Conservation (phyloP, 2,888 invertebrate genomes). For the Entomobrya multifasciata region DNA sequence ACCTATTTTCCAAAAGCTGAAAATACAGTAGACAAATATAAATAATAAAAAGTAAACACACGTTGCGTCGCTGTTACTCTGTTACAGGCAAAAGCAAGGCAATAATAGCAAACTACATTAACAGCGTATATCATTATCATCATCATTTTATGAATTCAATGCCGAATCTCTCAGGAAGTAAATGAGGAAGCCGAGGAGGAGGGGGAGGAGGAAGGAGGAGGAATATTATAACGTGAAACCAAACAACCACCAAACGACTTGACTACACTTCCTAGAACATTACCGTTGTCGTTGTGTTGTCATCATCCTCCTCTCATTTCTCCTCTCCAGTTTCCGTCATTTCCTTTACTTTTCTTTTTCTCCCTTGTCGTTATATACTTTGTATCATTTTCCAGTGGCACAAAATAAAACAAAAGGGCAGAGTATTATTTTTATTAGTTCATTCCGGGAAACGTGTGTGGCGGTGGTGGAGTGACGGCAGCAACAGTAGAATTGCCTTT, state of each 20-base stretch:
- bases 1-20: too few species aligned
- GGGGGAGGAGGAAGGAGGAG: constrained; percentile 8
- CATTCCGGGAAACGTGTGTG: constrained; percentile 47
- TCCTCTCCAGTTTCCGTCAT: neutral
- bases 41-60: constrained; percentile 24
- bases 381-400: constrained; percentile 43
- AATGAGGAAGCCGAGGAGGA: constrained; percentile 44
- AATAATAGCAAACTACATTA: neutral
- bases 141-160: constrained; percentile 39
- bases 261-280: constrained; percentile 44
- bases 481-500: constrained; percentile 30
- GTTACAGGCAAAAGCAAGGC: constrained; percentile 9
- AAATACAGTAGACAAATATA: constrained; percentile 15
- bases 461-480: neutral
- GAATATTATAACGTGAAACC: constrained; percentile 38
- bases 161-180: constrained; percentile 43
- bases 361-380: too few species aligned
- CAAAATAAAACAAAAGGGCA: constrained; percentile 46
- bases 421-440: constrained; percentile 54
- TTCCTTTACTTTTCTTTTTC: too few species aligned
- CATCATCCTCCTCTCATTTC: constrained; percentile 31
- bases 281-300: neutral
- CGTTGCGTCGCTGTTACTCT: neutral
- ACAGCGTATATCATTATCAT: constrained; percentile 38
- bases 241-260: constrained; percentile 58